Evolutionary conservation across 2,797 vertebrate genomes (phyloP), one percentile per base, ranked within the genome.

Genomic region (Aselliscus stoliczkanus): DNA sequence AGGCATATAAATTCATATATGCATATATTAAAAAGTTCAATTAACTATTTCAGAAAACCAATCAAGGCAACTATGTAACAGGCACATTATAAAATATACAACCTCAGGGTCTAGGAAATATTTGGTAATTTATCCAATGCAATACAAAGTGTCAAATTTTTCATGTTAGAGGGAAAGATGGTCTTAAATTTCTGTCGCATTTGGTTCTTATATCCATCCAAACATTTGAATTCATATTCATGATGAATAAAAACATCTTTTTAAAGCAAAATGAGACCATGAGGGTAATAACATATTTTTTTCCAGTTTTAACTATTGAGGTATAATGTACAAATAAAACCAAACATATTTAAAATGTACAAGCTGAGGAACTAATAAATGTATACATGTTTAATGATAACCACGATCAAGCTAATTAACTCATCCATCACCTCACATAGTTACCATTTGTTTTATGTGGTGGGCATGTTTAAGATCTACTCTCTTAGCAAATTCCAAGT

Each of bases 41-140:
- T 82, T 94, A 90, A 90, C 69, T 64, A 80, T 93, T 94, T 83
- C 47, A 86, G 73, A 88, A 94, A 93, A 7, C 29, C 34, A 81
- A n/a, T 88, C 4, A 77, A 29, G 54, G 42, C 8, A 89, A 82
- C 25, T 29, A 20, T 64, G 2, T 7, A 15, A 2, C 10, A 88
- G 37, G 17, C 42, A n/a, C 23, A 73, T 72, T 62, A 70, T 84
- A 79, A 95, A 93, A 93, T 60, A 69, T 81, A 69, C 20, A 79
- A 76, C 34, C 79, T 69, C 31, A 18, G 15, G 12, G n/a, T 88
- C 76, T 81, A 89, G 11, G 50, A 96, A 93, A 65, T 54, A 20
- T 56, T 93, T n/a, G 39, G 12, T 34, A 58, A 84, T 93, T 92
- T 92, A 79, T 31, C 44, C 58, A 97, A 31, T 65, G 81, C 93